A percentile compares a stretch with the other conserved stretches of the same genome.
phyloP scores from a whole-genome alignment of 2,113 vertebrate species.

The Ciconia boyciana region DNA sequence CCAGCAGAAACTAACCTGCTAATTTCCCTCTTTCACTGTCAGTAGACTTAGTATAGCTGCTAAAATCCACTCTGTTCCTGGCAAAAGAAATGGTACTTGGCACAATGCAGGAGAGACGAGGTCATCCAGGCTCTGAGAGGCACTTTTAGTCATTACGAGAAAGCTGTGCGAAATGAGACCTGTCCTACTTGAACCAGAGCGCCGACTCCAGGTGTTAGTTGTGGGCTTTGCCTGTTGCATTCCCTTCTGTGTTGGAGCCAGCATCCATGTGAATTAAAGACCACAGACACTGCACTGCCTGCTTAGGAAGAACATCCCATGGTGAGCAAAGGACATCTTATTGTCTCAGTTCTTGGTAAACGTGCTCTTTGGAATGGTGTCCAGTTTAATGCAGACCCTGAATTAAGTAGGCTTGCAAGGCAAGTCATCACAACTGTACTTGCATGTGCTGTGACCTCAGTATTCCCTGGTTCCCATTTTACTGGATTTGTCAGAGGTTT shows the following conservation, averaged over 20 bases:
- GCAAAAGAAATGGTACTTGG: not conserved
- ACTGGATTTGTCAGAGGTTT: conserved; percentile 8
- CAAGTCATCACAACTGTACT: not conserved
- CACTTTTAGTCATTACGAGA: not conserved
- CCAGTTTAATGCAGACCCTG: not conserved
- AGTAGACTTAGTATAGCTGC: not conserved
- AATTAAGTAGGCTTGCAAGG: not conserved
- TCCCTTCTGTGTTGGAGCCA: not conserved
- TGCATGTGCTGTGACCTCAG: not conserved
- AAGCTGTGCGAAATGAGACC: not conserved
- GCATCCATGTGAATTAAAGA: not conserved
- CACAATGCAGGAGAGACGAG: not conserved
- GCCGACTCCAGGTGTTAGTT: not conserved
- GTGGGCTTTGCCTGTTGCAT: not conserved
- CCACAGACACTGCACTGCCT: not conserved
- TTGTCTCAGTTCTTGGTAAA: not conserved
- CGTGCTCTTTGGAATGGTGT: not conserved
- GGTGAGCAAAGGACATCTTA: not conserved
- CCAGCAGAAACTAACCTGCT: not conserved
- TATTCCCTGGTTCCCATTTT: conserved; percentile 1
- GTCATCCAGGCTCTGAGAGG: not conserved
- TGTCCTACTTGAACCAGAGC: not conserved
- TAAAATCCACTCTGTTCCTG: not conserved
- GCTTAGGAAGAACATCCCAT: not conserved
- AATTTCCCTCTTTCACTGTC: not conserved